These are phyloP conservation scores for Platycnemis pennipes DNA, from an alignment of 2,888 invertebrate species.

Conservation along the genomic window DNA sequence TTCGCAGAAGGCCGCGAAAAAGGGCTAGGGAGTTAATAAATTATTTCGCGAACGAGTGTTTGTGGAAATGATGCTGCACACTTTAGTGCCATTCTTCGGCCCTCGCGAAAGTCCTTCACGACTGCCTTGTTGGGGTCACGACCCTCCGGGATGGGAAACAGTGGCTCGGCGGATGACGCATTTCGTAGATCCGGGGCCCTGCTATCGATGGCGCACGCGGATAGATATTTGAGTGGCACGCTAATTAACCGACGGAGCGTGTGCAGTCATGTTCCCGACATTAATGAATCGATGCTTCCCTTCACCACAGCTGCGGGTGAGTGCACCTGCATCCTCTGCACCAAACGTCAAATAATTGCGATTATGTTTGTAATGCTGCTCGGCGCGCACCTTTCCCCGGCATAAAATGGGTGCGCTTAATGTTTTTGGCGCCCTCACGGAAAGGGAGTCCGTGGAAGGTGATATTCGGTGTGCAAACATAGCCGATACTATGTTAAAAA, in stretches of 20 bases:
- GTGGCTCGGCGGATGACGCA: not conserved
- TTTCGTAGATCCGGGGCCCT: not conserved
- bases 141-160: not conserved
- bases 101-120: not conserved
- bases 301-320: not conserved
- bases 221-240: constrained; percentile 6
- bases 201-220: not conserved
- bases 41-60: not conserved
- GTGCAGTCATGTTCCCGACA: not conserved
- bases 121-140: not conserved
- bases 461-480: too few species aligned
- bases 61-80: too few species aligned
- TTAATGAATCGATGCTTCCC: not conserved
- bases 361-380: not conserved
- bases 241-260: not conserved
- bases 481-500: too few species aligned
- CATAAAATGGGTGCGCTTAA: not conserved
- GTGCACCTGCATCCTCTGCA: not conserved
- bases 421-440: not conserved
- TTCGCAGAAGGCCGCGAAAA: not conserved
- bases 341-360: not conserved
- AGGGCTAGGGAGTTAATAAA: not conserved
- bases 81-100: not conserved
- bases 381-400: not conserved
- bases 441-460: not conserved